These are phyloP conservation scores for Phylloscopus trochiloides DNA, from an alignment of 2,113 vertebrate genomes.

Conservation along the genomic window DNA sequence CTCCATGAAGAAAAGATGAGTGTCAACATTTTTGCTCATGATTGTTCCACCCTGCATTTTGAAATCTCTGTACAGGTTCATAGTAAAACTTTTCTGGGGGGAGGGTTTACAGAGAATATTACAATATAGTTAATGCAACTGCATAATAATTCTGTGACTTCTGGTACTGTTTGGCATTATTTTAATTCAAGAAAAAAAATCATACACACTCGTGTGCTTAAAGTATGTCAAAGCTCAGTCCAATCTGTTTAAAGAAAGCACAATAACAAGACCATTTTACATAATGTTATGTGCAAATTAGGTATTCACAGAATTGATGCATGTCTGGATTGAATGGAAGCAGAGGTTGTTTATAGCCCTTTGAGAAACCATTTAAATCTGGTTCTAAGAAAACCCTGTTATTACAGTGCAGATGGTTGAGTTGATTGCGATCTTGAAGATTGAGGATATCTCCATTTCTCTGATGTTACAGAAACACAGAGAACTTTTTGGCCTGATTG, in stretches of 20 bases:
- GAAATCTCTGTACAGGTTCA: not conserved
- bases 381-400: not conserved
- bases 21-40: not conserved
- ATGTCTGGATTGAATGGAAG: not conserved
- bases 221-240: not conserved
- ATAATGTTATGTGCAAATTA: not conserved
- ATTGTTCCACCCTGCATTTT: not conserved
- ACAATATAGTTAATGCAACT: not conserved
- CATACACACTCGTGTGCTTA: not conserved
- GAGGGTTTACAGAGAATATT: not conserved
- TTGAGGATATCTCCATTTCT: not conserved
- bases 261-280: not conserved
- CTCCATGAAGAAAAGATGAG: not conserved
- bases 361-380: not conserved
- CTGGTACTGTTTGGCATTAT: not conserved
- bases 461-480: not conserved
- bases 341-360: not conserved
- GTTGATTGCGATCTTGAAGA: not conserved
- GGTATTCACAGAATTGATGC: not conserved
- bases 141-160: not conserved
- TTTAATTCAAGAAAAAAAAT: not conserved
- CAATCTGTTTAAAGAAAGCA: not conserved
- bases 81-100: accelerated
- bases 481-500: not conserved
- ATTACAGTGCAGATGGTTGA: not conserved